A percentile compares a stretch with the other conserved stretches of the same genome.
These are phyloP conservation scores for Poeciliopsis occidentalis DNA, from an alignment of 2,113 vertebrate genomes.

Conservation along the genomic window DNA sequence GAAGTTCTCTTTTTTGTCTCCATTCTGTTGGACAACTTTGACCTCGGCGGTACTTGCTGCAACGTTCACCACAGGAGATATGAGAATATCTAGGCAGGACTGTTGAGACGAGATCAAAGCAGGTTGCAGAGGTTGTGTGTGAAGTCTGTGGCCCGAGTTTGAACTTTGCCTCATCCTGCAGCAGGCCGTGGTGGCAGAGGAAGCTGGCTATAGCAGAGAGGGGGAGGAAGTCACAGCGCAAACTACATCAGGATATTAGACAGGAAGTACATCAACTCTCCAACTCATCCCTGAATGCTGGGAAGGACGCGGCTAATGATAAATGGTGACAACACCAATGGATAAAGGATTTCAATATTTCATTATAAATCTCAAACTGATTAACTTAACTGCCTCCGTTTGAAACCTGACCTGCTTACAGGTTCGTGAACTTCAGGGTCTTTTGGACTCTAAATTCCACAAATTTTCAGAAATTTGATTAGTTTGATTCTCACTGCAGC, in stretches of 20 bases:
- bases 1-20: too few species aligned
- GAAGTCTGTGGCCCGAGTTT: slow-evolving; percentile 42
- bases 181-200: slow-evolving; percentile 44
- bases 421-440: neutral
- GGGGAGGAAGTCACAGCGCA: slow-evolving; percentile 39
- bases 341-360: slow-evolving; percentile 18
- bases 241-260: slow-evolving; percentile 69
- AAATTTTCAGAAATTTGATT: neutral
- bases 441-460: neutral
- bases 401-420: too few species aligned
- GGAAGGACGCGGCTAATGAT: neutral
- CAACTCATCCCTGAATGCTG: slow-evolving; percentile 10
- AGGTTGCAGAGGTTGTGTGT: neutral
- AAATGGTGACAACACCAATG: slow-evolving; percentile 14
- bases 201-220: slow-evolving; percentile 43
- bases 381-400: neutral
- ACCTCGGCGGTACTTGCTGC: too few species aligned
- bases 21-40: too few species aligned
- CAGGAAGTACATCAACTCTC: slow-evolving; percentile 54
- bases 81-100: too few species aligned
- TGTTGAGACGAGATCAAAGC: neutral
- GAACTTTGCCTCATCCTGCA: slow-evolving; percentile 47
- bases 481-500: neutral
- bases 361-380: slow-evolving; percentile 1
- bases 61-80: too few species aligned